phyloP scores from a whole-genome alignment of 2,113 vertebrate species.

The Petroica traversi region DNA sequence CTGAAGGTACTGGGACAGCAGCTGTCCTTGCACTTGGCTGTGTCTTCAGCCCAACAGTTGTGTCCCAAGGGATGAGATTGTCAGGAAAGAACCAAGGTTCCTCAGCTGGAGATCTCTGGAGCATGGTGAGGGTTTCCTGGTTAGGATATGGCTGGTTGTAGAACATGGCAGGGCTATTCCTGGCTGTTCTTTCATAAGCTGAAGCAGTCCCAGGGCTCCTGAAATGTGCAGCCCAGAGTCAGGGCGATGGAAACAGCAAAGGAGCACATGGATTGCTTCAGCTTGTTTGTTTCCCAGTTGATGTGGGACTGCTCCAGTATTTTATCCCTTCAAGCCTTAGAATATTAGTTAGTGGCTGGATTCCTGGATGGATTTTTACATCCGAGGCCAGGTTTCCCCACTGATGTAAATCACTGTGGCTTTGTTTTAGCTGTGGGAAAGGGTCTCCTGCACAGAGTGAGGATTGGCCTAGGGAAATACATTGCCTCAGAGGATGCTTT shows the following conservation, averaged over 20 bases:
- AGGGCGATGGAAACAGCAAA: slow-evolving; percentile 4
- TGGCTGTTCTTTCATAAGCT: not conserved
- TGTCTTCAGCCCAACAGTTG: accelerated
- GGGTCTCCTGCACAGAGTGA: not conserved
- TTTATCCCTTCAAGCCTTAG: not conserved
- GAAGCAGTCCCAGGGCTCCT: not conserved
- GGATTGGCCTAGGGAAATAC: not conserved
- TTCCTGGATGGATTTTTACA: not conserved
- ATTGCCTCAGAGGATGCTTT: not conserved
- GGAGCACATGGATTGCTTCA: not conserved
- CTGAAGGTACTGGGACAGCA: not conserved
- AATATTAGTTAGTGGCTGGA: not conserved
- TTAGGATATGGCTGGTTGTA: not conserved
- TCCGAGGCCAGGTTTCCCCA: not conserved
- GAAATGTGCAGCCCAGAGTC: not conserved
- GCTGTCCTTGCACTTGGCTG: not conserved
- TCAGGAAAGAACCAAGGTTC: not conserved
- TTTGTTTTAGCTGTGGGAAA: not conserved
- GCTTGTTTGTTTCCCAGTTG: not conserved
- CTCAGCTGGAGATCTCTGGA: not conserved
- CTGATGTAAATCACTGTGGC: not conserved
- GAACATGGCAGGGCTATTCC: not conserved
- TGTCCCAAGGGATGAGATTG: not conserved
- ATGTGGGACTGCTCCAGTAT: not conserved
- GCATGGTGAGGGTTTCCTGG: not conserved